A percentile compares a stretch with the other conserved stretches of the same genome.
Evolutionary conservation across 2,888 invertebrate species (phyloP).

Genomic region (Coelogynopora nodosa): DNA sequence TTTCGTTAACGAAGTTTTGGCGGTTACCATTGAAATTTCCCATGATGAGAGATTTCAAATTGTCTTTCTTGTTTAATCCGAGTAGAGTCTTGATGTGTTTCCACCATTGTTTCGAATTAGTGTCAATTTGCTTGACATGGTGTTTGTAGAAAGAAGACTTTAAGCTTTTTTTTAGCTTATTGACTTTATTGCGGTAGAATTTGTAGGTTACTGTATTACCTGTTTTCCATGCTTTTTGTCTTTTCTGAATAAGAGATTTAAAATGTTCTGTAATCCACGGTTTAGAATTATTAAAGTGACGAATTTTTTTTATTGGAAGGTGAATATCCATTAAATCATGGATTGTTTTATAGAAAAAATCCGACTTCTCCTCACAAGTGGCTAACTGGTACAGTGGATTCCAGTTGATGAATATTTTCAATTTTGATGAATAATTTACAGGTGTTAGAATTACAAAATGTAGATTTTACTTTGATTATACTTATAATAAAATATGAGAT

Average conservation of each 20-base stretch:
- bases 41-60: neutral
- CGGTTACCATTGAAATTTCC: neutral
- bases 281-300: neutral
- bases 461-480: too few species aligned
- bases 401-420: too few species aligned
- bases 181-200: neutral
- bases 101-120: neutral
- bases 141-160: neutral
- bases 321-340: neutral
- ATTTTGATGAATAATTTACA: too few species aligned
- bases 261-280: neutral
- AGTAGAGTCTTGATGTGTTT: neutral
- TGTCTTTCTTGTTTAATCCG: neutral
- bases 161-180: neutral
- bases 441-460: too few species aligned
- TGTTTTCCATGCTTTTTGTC: neutral
- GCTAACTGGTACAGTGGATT: conserved; percentile 27
- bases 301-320: neutral
- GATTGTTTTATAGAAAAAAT: conserved; percentile 25
- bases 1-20: neutral
- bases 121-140: neutral
- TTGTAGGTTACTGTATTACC: neutral
- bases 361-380: conserved; percentile 18
- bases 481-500: too few species aligned
- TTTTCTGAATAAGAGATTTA: neutral